phyloP scores from a whole-genome alignment of 2,888 invertebrate species.

The Schizaphis graminum region DNA sequence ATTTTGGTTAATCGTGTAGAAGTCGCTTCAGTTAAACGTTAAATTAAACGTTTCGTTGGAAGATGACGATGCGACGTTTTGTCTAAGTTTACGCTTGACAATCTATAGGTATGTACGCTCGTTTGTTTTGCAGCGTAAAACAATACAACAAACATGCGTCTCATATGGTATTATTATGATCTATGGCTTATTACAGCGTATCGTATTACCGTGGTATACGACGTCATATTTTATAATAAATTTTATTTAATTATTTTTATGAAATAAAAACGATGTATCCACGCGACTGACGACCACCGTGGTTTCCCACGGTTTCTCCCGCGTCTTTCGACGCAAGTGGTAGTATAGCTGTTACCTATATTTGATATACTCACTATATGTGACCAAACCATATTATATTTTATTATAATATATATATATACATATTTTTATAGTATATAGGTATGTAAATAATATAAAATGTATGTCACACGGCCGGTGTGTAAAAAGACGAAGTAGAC shows the following conservation, averaged over 20 bases:
- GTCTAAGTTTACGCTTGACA: background rate
- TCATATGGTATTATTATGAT: background rate
- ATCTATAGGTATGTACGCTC: background rate
- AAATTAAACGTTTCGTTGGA: background rate
- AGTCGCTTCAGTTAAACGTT: background rate
- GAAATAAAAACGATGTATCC: background rate
- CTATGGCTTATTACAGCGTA: background rate
- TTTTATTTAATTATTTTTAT: background rate
- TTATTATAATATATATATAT: background rate
- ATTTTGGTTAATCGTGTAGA: background rate
- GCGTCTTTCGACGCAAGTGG: background rate
- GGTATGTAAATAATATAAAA: background rate
- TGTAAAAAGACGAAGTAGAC: conserved; percentile 13
- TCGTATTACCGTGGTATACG: background rate
- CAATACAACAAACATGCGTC: background rate
- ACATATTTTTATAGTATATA: background rate
- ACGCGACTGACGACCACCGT: background rate
- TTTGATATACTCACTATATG: background rate
- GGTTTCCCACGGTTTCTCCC: conserved; percentile 52
- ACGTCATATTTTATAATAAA: background rate
- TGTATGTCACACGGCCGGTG: conserved; percentile 1
- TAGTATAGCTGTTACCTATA: background rate
- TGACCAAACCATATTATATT: background rate
- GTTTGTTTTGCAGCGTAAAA: background rate
- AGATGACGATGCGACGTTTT: background rate